A percentile compares a stretch with the other conserved stretches of the same genome.
These are phyloP conservation scores for Euwallacea similis DNA, from an alignment of 1,140 invertebrate species.

Conservation along the genomic window DNA sequence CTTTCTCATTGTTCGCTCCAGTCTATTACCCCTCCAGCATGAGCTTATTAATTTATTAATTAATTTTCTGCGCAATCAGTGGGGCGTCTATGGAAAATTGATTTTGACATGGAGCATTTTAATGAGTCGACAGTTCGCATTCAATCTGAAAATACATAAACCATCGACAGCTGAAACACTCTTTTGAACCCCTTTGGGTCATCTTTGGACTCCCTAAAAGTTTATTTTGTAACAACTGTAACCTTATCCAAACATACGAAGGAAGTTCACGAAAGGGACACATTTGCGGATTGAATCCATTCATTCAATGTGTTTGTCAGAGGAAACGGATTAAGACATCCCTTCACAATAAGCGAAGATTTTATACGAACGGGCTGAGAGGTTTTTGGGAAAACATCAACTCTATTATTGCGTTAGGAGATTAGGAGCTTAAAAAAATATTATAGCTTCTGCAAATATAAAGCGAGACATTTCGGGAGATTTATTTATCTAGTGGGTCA, in stretches of 20 bases:
- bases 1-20: background rate
- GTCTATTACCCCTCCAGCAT: background rate
- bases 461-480: slow-evolving; percentile 9
- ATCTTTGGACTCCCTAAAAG: too few species aligned
- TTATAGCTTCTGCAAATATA: slow-evolving; percentile 7
- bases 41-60: slow-evolving; percentile 17
- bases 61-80: slow-evolving; percentile 6
- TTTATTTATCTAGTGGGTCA: background rate
- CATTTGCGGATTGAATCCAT: background rate
- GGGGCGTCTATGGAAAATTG: slow-evolving; percentile 7
- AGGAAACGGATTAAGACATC: slow-evolving; percentile 2
- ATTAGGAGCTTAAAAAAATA: slow-evolving; percentile 11
- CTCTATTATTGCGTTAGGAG: background rate
- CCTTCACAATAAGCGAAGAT: background rate
- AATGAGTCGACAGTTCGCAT: too few species aligned
- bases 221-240: too few species aligned
- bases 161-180: too few species aligned
- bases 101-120: slow-evolving; percentile 9
- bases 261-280: too few species aligned
- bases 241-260: too few species aligned
- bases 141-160: too few species aligned
- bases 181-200: too few species aligned
- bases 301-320: background rate
- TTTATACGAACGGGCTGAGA: background rate
- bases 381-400: slow-evolving; percentile 2